These are phyloP conservation scores for Ctenomys sociabilis DNA, from an alignment of 2,113 vertebrate genomes.

Conservation along the genomic window DNA sequence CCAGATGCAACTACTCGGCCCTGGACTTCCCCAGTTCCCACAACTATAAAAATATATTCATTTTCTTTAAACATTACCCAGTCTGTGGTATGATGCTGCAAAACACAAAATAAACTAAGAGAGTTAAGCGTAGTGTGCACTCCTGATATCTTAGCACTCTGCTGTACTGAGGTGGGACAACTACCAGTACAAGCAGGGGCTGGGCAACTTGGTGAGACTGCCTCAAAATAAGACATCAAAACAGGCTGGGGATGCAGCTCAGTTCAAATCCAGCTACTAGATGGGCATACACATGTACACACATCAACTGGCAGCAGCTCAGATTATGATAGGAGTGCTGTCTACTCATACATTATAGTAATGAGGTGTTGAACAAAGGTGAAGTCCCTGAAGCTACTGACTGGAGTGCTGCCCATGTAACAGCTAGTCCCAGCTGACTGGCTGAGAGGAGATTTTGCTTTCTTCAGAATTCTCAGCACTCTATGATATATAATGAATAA, in stretches of 20 bases:
- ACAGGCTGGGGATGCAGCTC: background rate
- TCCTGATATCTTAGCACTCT: background rate
- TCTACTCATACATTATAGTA: background rate
- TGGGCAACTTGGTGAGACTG: background rate
- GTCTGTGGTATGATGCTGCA: background rate
- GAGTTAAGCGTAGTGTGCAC: background rate
- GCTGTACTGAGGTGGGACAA: background rate
- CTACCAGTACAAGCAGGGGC: background rate
- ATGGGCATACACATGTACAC: background rate
- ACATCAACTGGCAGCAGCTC: background rate
- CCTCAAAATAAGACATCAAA: background rate
- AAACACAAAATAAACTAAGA: background rate
- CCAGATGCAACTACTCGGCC: background rate
- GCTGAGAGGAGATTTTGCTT: background rate
- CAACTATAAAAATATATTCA: background rate
- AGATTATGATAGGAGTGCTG: background rate
- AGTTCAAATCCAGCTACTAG: background rate
- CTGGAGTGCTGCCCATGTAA: background rate
- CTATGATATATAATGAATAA: background rate
- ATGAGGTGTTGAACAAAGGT: background rate
- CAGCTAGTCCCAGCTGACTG: background rate
- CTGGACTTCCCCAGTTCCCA: background rate
- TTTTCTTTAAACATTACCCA: background rate
- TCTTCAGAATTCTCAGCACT: constrained; percentile 32
- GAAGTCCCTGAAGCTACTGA: background rate